Conservation (phyloP, 2,888 invertebrate genomes). For the Patella ulyssiponensis region DNA sequence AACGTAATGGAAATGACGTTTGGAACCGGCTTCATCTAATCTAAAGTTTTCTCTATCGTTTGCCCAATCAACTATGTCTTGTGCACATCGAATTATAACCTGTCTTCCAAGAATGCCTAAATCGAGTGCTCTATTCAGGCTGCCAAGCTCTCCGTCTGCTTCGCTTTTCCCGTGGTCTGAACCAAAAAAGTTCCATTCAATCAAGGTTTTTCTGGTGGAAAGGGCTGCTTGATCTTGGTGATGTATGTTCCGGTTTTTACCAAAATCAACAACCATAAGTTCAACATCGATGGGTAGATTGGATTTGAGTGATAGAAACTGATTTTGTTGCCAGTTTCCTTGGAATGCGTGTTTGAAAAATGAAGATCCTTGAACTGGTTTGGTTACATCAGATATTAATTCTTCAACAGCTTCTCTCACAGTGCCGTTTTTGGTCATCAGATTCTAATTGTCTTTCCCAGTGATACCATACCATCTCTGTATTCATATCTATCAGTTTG, state of each 20-base stretch:
- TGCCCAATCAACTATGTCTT: background rate
- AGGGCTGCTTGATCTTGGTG: slow-evolving; percentile 33
- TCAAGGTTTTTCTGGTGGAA: background rate
- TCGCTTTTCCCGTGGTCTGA: background rate
- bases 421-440: background rate
- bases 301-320: slow-evolving; percentile 30
- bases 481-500: background rate
- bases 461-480: background rate
- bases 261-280: slow-evolving; percentile 76
- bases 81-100: background rate
- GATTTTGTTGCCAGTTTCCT: slow-evolving; percentile 38
- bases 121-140: background rate
- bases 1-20: slow-evolving; percentile 4
- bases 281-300: slow-evolving; percentile 26
- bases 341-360: slow-evolving; percentile 31
- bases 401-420: background rate
- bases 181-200: background rate
- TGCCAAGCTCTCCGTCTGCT: background rate
- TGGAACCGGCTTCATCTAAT: background rate
- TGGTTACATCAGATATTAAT: slow-evolving; percentile 22
- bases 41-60: background rate
- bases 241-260: slow-evolving; percentile 61
- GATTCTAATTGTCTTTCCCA: background rate
- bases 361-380: slow-evolving; percentile 33
- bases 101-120: background rate